Conservation (phyloP, 2,113 vertebrate genomes). For the Mus pahari region DNA sequence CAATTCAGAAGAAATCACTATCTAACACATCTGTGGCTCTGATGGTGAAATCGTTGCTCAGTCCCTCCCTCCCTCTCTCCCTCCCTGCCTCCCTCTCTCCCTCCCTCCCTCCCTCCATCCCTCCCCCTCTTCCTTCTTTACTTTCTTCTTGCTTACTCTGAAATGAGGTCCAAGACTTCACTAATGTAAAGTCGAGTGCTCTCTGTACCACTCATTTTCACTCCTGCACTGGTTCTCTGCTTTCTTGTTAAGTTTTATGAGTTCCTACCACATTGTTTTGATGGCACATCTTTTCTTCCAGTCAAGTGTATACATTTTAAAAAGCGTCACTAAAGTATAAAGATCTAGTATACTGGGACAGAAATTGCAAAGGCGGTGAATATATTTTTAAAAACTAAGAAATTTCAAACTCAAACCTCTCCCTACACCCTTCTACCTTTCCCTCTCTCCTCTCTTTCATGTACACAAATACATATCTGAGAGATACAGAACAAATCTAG, state of each 20-base stretch:
- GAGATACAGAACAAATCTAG: not conserved
- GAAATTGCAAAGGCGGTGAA: not conserved
- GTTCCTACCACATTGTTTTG: not conserved
- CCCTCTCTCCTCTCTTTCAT: not conserved
- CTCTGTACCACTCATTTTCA: no score
- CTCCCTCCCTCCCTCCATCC: not conserved
- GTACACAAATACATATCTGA: not conserved
- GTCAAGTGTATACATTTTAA: not conserved
- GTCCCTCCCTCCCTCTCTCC: not conserved
- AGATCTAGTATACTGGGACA: not conserved
- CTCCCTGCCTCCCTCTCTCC: not conserved
- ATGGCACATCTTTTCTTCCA: not conserved
- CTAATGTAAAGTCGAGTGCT: not conserved
- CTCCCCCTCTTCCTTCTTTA: no score
- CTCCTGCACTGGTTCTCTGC: not conserved
- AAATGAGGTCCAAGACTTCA: not conserved
- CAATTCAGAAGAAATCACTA: not conserved
- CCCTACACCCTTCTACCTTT: not conserved
- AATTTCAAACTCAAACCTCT: not conserved
- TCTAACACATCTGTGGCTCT: not conserved
- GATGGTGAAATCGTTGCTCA: not conserved
- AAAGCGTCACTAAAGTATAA: not conserved
- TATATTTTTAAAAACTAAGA: not conserved
- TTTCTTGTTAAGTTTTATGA: not conserved
- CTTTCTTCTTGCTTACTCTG: not conserved